These are phyloP conservation scores for Paramormyrops hopkinsi DNA, from an alignment of 2,797 vertebrate genomes.

Conservation along the genomic window DNA sequence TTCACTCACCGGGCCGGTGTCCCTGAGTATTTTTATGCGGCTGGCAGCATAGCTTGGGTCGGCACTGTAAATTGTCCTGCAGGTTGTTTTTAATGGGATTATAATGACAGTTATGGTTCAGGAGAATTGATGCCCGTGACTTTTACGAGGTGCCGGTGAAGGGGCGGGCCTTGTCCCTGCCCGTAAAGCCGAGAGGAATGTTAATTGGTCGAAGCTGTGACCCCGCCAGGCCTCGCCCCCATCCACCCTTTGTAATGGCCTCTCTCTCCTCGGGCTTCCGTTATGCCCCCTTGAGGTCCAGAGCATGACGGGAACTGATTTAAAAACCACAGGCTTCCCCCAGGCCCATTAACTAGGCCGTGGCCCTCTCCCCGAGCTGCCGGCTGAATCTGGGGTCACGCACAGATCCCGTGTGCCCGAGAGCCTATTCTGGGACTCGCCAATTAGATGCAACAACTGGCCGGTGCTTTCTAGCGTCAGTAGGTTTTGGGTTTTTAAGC, in stretches of 20 bases:
- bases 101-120: conserved; percentile 66
- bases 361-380: conserved; percentile 5
- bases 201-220: conserved; percentile 71
- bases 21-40: conserved; percentile 21
- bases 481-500: neutral
- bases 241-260: conserved; percentile 54
- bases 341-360: conserved; percentile 42
- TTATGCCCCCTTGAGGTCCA: conserved; percentile 53
- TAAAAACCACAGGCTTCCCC: conserved; percentile 60
- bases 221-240: conserved; percentile 26
- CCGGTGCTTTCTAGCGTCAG: neutral
- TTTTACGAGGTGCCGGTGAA: conserved; percentile 73
- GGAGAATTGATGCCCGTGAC: conserved; percentile 66
- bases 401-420: neutral
- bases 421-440: neutral
- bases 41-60: conserved; percentile 38
- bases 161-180: conserved; percentile 51
- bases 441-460: neutral
- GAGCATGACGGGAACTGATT: conserved; percentile 48
- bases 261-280: conserved; percentile 55
- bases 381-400: neutral
- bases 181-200: conserved; percentile 66
- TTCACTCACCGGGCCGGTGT: conserved; percentile 25
- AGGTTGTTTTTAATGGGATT: conserved; percentile 69
- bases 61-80: conserved; percentile 52